phyloP scores from a whole-genome alignment of 1,140 invertebrate genomes.

The Chironomus striatipennis region DNA sequence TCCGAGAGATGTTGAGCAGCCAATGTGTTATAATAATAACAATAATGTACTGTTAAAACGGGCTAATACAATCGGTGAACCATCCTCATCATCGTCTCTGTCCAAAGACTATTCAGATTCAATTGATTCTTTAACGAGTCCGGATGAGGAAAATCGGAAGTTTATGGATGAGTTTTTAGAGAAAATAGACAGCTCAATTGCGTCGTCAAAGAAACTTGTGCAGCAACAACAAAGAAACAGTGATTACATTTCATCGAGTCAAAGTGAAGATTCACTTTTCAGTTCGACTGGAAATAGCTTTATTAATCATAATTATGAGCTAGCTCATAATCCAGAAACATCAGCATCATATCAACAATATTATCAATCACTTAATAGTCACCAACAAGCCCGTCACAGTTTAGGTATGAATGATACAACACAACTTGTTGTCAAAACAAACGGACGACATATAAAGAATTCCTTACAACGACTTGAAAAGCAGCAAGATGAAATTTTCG shows the following conservation, averaged over 20 bases:
- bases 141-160: conserved; percentile 56
- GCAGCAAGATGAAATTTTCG: conserved; percentile 79
- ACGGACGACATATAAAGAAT: conserved; percentile 64
- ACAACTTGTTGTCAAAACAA: conserved; percentile 63
- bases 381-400: conserved; percentile 33
- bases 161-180: conserved; percentile 72
- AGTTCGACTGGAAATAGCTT: conserved; percentile 36
- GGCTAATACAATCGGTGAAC: conserved; percentile 27
- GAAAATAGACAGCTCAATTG: conserved; percentile 79
- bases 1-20: conserved; percentile 40
- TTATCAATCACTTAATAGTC: neutral
- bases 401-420: conserved; percentile 40
- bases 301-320: conserved; percentile 41
- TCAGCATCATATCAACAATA: conserved; percentile 29
- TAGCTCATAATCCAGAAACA: conserved; percentile 33
- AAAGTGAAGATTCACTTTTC: conserved; percentile 37
- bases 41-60: conserved; percentile 34
- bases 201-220: conserved; percentile 75
- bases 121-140: conserved; percentile 43
- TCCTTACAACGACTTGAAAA: conserved; percentile 71
- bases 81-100: conserved; percentile 28
- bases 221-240: conserved; percentile 65
- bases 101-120: conserved; percentile 36
- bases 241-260: conserved; percentile 40
- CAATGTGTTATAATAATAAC: conserved; percentile 35